A percentile compares a stretch with the other conserved stretches of the same genome.
phyloP scores from a whole-genome alignment of 1,140 invertebrate species.

The Achatina immaculata region DNA sequence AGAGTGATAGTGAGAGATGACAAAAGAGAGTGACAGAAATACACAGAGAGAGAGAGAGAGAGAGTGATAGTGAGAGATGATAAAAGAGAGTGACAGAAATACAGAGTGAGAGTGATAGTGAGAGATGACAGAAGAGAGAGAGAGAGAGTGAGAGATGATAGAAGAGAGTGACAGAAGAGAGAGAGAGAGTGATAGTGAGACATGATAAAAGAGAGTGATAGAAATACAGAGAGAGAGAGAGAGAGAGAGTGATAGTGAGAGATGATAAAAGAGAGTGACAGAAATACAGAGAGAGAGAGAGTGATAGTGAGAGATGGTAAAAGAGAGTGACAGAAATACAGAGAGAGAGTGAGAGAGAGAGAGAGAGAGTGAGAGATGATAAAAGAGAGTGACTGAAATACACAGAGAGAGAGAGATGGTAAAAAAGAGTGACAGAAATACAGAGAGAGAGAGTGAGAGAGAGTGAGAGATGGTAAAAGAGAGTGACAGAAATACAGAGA shows the following conservation, averaged over 20 bases:
- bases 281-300: not conserved
- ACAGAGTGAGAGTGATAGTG: no score
- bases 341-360: not conserved
- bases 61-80: not conserved
- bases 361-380: not conserved
- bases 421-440: not conserved
- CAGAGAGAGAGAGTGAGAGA: not conserved
- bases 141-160: no score
- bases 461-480: conserved; percentile 6
- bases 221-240: no score
- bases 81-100: not conserved
- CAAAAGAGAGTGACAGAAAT: not conserved
- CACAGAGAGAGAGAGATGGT: not conserved
- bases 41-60: not conserved
- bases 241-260: not conserved
- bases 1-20: not conserved
- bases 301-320: not conserved
- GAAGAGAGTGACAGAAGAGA: not conserved
- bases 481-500: no score
- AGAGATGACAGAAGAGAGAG: no score
- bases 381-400: not conserved
- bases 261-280: not conserved
- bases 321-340: not conserved
- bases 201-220: not conserved
- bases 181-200: no score